These are phyloP conservation scores for Stenodera caucasica DNA, from an alignment of 2,888 invertebrate species.

Conservation along the genomic window DNA sequence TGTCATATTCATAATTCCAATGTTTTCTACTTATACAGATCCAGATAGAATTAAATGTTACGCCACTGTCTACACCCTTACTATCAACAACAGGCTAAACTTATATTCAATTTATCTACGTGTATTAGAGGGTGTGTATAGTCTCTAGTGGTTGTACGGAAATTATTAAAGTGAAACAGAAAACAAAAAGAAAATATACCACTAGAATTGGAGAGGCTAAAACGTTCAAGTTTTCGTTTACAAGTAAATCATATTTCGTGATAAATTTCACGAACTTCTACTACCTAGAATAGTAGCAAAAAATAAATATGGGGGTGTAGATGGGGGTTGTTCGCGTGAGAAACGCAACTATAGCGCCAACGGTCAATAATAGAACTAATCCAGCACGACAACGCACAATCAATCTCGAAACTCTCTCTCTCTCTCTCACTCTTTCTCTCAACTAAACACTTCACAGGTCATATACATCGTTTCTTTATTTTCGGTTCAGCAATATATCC, in stretches of 20 bases:
- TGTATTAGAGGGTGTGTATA: too few relatives aligned
- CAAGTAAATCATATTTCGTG: conserved; percentile 47
- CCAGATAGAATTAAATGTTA: conserved; percentile 26
- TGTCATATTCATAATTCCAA: conserved; percentile 37
- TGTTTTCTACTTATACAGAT: conserved; percentile 11
- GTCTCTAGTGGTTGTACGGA: too few relatives aligned
- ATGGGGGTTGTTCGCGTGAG: conserved; percentile 39
- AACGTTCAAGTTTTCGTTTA: conserved; percentile 32
- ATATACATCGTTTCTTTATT: conserved; percentile 20
- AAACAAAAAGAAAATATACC: not conserved
- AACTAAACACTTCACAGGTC: conserved; percentile 34
- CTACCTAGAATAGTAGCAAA: conserved; percentile 25
- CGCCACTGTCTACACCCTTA: too few relatives aligned
- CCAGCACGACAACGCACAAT: conserved; percentile 50
- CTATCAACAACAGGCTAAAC: not conserved
- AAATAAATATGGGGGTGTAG: conserved; percentile 37
- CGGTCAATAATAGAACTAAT: conserved; percentile 45
- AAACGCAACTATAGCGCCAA: conserved; percentile 42
- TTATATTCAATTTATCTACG: not conserved
- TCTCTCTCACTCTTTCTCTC: not conserved
- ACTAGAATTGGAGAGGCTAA: conserved; percentile 6
- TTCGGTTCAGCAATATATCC: too few relatives aligned
- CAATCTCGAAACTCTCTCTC: conserved; percentile 44
- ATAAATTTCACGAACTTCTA: conserved; percentile 41
- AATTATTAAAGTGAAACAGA: not conserved